phyloP scores from a whole-genome alignment of 1,140 invertebrate genomes.

The Vanessa tameamea region DNA sequence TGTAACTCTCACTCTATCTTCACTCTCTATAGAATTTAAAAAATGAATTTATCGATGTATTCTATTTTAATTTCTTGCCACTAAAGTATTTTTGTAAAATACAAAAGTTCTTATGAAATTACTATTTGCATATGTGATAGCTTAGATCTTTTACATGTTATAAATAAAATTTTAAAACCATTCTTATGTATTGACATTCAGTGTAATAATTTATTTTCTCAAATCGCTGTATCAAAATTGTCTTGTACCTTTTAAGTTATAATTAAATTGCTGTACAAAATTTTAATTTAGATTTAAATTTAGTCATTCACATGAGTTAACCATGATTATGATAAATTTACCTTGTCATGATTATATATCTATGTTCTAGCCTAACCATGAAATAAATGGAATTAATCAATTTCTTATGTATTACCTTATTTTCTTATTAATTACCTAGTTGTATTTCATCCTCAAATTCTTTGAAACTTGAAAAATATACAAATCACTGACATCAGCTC shows the following conservation, averaged over 20 bases:
- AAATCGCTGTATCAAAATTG: constrained; percentile 47
- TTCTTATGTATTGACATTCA: constrained; percentile 54
- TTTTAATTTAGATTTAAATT: constrained; percentile 60
- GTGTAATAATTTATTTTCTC: constrained; percentile 63
- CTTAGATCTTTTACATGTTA: constrained; percentile 64
- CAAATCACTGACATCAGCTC: too few species aligned
- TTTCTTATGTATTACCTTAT: neutral
- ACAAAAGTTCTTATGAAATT: constrained; percentile 61
- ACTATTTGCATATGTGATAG: constrained; percentile 73
- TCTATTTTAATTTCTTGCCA: constrained; percentile 74
- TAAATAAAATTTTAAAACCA: constrained; percentile 51
- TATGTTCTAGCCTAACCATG: constrained; percentile 73
- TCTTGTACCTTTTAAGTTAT: constrained; percentile 50
- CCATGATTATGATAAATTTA: constrained; percentile 65
- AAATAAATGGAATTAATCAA: constrained; percentile 69
- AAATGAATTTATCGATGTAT: constrained; percentile 63
- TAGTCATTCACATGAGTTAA: constrained; percentile 72
- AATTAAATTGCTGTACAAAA: constrained; percentile 66
- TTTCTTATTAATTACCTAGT: neutral
- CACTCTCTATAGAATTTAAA: constrained; percentile 75
- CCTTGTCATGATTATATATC: constrained; percentile 66
- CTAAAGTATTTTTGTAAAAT: constrained; percentile 71
- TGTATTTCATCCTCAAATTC: too few species aligned
- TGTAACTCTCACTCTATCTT: constrained; percentile 69
- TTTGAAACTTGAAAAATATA: too few species aligned